Evolutionary conservation across 2,888 invertebrate genomes (phyloP).

Genomic region (Torymus aiolomorphi): DNA sequence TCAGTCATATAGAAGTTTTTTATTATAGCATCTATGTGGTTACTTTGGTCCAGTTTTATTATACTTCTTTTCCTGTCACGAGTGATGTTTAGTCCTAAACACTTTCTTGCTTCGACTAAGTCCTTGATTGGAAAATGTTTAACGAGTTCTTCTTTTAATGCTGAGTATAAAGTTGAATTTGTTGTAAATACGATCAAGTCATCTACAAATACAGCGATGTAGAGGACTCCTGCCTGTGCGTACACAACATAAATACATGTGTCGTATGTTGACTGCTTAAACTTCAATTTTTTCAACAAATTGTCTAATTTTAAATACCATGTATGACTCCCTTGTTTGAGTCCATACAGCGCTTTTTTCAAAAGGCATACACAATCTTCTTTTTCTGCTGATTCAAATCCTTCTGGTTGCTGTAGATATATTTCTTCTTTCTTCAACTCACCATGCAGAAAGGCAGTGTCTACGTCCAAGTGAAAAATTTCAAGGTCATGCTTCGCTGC

Average conservation of each 20-base stretch:
- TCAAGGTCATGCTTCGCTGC: conserved; percentile 45
- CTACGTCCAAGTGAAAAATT: conserved; percentile 54
- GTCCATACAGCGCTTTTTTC: conserved; percentile 56
- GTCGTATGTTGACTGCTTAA: conserved; percentile 36
- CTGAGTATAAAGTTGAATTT: conserved; percentile 41
- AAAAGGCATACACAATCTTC: conserved; percentile 51
- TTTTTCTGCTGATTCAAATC: conserved; percentile 15
- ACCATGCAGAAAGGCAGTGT: conserved; percentile 58
- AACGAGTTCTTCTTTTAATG: conserved; percentile 53
- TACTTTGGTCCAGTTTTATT: background rate
- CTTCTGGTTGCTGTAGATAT: conserved; percentile 14
- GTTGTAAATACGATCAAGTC: conserved; percentile 43
- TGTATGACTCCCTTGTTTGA: conserved; percentile 27
- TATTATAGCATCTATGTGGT: background rate
- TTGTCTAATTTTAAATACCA: background rate
- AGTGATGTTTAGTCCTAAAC: conserved; percentile 37
- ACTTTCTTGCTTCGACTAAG: conserved; percentile 55
- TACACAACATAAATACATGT: conserved; percentile 58
- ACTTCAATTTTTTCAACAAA: background rate
- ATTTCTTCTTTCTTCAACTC: conserved; percentile 51
- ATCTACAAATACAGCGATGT: conserved; percentile 56
- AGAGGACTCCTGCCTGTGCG: conserved; percentile 42
- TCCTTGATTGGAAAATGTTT: conserved; percentile 58
- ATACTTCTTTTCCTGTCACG: background rate
- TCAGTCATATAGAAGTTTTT: conserved; percentile 27